Percentiles rank a stretch among this genome's conserved stretches.
phyloP scores from a whole-genome alignment of 2,888 invertebrate genomes.

The Patella depressa region DNA sequence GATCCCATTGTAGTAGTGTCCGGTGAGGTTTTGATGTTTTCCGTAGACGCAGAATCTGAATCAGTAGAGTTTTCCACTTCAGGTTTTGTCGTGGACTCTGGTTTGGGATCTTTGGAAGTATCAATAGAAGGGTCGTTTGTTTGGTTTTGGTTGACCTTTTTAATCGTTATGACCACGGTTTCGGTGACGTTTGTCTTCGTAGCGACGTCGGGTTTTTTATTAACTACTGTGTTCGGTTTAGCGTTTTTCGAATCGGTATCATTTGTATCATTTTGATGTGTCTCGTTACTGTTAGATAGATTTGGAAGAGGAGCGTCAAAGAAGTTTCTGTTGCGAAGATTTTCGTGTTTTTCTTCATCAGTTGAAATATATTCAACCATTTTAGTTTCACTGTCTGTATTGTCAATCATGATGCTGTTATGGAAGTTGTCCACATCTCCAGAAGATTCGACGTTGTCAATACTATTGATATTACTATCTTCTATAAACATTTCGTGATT shows the following conservation, averaged over 20 bases:
- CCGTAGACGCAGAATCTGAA: not conserved
- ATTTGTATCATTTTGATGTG: too few relatives aligned
- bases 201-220: not conserved
- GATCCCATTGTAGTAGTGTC: not conserved
- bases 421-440: not conserved
- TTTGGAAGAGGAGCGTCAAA: not conserved
- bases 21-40: not conserved
- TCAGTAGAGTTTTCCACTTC: not conserved
- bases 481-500: not conserved
- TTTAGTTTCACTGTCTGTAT: not conserved
- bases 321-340: not conserved
- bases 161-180: not conserved
- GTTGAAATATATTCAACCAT: not conserved
- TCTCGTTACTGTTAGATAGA: too few relatives aligned
- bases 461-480: not conserved
- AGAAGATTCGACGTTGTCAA: not conserved
- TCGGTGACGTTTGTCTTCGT: not conserved
- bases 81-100: constrained; percentile 11
- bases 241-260: too few relatives aligned
- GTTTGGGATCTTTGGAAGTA: not conserved
- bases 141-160: not conserved
- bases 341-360: not conserved
- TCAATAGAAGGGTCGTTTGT: not conserved
- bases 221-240: not conserved
- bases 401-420: not conserved